These are phyloP conservation scores for Potamilus streckersoni DNA, from an alignment of 1,140 invertebrate genomes.

Conservation along the genomic window DNA sequence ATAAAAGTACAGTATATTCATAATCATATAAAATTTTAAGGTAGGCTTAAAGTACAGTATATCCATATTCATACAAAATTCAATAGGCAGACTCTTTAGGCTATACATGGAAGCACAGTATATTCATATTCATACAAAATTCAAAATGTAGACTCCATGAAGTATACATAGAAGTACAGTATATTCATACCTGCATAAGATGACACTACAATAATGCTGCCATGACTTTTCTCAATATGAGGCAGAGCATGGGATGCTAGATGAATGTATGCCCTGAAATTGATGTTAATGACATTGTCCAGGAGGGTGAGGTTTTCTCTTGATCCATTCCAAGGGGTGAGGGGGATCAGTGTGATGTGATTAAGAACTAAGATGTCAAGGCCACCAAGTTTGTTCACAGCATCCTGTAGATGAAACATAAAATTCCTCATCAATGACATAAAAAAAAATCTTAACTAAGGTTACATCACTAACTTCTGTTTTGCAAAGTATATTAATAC, in stretches of 20 bases:
- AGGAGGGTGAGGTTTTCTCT: slow-evolving; percentile 47
- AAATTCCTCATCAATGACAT: too few relatives aligned
- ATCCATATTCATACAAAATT: too few relatives aligned
- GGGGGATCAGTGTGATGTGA: slow-evolving; percentile 51
- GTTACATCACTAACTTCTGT: too few relatives aligned
- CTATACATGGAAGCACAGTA: too few relatives aligned
- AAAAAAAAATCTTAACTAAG: too few relatives aligned
- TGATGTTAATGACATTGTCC: slow-evolving; percentile 51
- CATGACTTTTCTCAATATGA: slow-evolving; percentile 42
- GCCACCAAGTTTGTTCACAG: slow-evolving; percentile 45
- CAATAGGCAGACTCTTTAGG: too few relatives aligned
- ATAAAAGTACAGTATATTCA: slow-evolving; percentile 6
- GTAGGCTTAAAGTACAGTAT: too few relatives aligned
- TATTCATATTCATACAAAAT: too few relatives aligned
- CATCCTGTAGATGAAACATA: slow-evolving; percentile 37
- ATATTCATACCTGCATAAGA: slow-evolving; percentile 51
- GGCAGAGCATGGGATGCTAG: slow-evolving; percentile 58
- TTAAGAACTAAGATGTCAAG: slow-evolving; percentile 62
- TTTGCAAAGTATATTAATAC: too few relatives aligned
- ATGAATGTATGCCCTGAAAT: slow-evolving; percentile 61
- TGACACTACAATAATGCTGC: slow-evolving; percentile 58
- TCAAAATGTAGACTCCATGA: neutral
- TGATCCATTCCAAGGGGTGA: slow-evolving; percentile 51
- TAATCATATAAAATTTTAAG: neutral
- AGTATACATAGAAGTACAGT: neutral